A percentile compares a stretch with the other conserved stretches of the same genome.
phyloP scores from a whole-genome alignment of 2,888 invertebrate genomes.

The Spodoptera picta region DNA sequence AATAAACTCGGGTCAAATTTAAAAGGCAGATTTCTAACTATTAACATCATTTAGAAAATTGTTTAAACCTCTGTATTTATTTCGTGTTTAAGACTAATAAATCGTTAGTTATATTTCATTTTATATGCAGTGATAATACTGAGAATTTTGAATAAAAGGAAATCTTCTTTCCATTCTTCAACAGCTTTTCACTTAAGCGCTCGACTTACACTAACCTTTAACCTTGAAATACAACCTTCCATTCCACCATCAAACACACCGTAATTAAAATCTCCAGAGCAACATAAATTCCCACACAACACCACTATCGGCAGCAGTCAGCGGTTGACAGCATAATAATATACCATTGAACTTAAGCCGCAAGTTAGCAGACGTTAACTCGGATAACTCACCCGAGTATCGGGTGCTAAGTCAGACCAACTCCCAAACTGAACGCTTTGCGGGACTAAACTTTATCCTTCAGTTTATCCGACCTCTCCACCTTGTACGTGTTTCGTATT shows the following conservation, averaged over 20 bases:
- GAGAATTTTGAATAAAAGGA: no score
- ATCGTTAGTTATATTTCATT: no score
- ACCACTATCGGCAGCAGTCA: slow-evolving; percentile 51
- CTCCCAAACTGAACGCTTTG: slow-evolving; percentile 79
- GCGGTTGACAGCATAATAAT: slow-evolving; percentile 77
- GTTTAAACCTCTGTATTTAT: no score
- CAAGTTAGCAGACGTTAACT: slow-evolving; percentile 79
- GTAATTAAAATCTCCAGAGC: slow-evolving; percentile 3
- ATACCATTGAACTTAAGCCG: slow-evolving; percentile 77
- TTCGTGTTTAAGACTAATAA: no score
- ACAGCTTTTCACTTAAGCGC: no score
- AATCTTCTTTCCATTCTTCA: no score
- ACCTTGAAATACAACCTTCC: background rate
- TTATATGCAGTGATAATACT: no score
- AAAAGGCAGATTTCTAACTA: no score
- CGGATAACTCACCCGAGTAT: slow-evolving; percentile 81
- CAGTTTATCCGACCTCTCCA: slow-evolving; percentile 63
- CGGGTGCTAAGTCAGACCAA: slow-evolving; percentile 83
- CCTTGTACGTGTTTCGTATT: slow-evolving; percentile 38
- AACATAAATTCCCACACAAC: slow-evolving; percentile 17
- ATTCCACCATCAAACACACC: background rate
- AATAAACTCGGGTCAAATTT: no score
- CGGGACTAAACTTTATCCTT: slow-evolving; percentile 72
- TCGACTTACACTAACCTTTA: background rate
- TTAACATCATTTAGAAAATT: no score